Percentiles rank a stretch among this genome's conserved stretches.
These are phyloP conservation scores for Willisornis vidua DNA, from an alignment of 2,113 vertebrate species.

Conservation along the genomic window DNA sequence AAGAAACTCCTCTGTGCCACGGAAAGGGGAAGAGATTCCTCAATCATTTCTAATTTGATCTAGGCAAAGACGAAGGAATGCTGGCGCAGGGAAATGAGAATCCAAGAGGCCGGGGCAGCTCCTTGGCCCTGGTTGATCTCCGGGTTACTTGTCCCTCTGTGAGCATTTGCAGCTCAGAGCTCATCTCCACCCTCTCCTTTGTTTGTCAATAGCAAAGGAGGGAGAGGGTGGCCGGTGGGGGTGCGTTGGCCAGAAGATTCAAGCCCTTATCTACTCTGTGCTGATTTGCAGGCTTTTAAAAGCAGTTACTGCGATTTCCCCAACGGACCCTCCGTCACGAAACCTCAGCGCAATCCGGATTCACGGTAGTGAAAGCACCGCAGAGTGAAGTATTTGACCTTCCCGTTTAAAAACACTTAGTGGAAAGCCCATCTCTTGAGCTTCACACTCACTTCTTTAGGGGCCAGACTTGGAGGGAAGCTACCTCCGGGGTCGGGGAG, in stretches of 20 bases:
- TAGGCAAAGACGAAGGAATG: neutral
- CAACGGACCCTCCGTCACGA: neutral
- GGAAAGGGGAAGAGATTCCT: neutral
- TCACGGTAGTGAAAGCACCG: neutral
- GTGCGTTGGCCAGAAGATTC: neutral
- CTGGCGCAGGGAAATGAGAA: neutral
- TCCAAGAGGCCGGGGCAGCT: neutral
- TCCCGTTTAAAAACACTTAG: neutral
- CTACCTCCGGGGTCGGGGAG: neutral
- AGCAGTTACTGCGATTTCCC: neutral
- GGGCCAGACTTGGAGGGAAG: neutral
- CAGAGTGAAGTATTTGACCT: neutral
- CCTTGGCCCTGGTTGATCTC: neutral
- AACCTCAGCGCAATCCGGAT: neutral
- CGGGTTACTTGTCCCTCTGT: neutral
- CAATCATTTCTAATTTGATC: neutral
- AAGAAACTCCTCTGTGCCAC: neutral
- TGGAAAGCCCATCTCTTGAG: neutral
- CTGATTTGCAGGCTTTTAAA: conserved; percentile 19
- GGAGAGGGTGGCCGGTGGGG: neutral
- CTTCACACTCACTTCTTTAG: neutral
- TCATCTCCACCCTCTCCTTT: neutral
- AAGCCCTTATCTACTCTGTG: neutral
- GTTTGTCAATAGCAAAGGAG: neutral
- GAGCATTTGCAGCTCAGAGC: conserved; percentile 31